phyloP scores from a whole-genome alignment of 2,113 vertebrate species.

The Gobius niger region DNA sequence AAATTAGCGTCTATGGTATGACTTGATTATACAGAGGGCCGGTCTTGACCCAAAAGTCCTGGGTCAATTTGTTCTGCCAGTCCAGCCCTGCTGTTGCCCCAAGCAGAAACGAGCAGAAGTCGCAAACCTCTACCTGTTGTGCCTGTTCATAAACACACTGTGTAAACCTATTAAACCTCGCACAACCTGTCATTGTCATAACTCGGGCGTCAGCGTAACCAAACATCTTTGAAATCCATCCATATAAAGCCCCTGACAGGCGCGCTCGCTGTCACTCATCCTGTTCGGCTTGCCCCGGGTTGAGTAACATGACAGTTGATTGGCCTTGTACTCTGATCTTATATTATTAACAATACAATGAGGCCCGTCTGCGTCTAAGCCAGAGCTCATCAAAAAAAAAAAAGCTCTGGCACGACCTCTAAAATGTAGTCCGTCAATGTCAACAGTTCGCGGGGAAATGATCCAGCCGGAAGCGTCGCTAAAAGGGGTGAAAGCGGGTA shows the following conservation, averaged over 20 bases:
- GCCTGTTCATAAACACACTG: too few relatives aligned
- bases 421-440: not conserved
- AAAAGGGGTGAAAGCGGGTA: not conserved
- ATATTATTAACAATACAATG: slow-evolving; percentile 1
- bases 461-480: not conserved
- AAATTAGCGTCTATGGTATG: too few relatives aligned
- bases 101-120: too few relatives aligned
- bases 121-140: too few relatives aligned
- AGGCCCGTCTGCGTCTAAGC: not conserved
- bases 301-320: not conserved
- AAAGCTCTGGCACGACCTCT: not conserved
- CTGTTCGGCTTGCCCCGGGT: not conserved
- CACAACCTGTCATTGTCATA: not conserved
- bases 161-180: not conserved
- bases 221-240: not conserved
- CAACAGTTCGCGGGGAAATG: not conserved
- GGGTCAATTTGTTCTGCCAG: too few relatives aligned
- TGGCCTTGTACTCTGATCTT: slow-evolving; percentile 1
- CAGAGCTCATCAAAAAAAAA: not conserved
- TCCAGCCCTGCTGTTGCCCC: too few relatives aligned
- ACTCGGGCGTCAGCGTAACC: not conserved
- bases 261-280: not conserved
- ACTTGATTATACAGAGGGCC: too few relatives aligned
- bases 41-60: too few relatives aligned
- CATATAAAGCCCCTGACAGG: slow-evolving; percentile 2